Base-by-base conservation (phyloP, 2,888 invertebrate genomes). In the Caenorhabditis imperialis region DNA sequence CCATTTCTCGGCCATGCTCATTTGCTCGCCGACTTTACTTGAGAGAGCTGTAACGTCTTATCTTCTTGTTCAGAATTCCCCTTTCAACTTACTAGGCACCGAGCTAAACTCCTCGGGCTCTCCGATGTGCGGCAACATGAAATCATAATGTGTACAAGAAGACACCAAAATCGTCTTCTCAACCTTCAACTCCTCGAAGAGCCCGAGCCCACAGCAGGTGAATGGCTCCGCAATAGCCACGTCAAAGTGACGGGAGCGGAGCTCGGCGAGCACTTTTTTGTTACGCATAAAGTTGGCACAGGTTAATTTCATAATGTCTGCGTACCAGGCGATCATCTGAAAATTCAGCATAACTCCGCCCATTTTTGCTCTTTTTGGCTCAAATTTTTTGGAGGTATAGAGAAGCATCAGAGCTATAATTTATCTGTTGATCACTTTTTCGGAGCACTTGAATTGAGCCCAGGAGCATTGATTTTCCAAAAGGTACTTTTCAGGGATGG, bases 191-290 rank as follows among this genome's bases (percentile, higher is more conserved):
- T 42, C 38, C 38, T 61, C 51, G 37, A 61, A 48, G 5, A 61
- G 25, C 10, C 70, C 70, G 3, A 70, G 35, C 7, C 61, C 61
- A 48, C 61, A 70, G 12, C 48, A 33, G 4, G 54, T 40, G 14
- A 61, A 54, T n/a, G 70, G 70, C 16, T 70, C 70, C 4, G 42
- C 27, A 10, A 70, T 61, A 27, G 70, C 70, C 23, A 70, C 48
- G 16, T 70, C 70, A 18, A 55, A 70, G 6, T 61, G 30, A 3
- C 48, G 33, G 6, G 47, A 20, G 7, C 25, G 42, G 23, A 70
- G 44, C 16, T 40, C 44, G 5, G 8, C 23, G 8, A 61, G 12
- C 0, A 61, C 42, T 30, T 35, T 25, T 37, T 38, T 30, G 42
- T 48, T 55, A 12, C 61, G 27, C 33, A 61, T 42, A 10, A 70